A percentile compares a stretch with the other conserved stretches of the same genome.
phyloP scores from a whole-genome alignment of 1,140 invertebrate genomes.

The Anagrus nilaparvatae region DNA sequence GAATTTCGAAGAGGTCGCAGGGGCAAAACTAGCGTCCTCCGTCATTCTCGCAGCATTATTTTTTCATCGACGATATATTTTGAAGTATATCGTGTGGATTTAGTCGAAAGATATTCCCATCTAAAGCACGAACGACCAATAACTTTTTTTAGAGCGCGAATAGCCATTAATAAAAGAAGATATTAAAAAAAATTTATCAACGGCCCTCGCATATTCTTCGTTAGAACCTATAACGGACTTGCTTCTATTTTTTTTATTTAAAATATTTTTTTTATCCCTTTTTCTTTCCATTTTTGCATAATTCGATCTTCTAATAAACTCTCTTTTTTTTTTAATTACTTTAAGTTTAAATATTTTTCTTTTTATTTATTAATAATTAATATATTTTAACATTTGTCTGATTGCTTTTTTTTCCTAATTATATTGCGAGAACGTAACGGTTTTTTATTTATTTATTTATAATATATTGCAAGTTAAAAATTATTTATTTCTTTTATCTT shows the following conservation, averaged over 20 bases:
- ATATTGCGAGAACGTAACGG: conserved; percentile 45
- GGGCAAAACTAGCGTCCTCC: not conserved
- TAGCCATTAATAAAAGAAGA: conserved; percentile 15
- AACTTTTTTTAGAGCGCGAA: conserved; percentile 22
- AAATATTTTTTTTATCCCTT: conserved; percentile 23
- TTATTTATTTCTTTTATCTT: no score
- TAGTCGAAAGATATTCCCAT: conserved; percentile 30
- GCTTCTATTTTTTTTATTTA: conserved; percentile 22
- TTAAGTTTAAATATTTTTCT: conserved; percentile 3
- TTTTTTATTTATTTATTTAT: no score
- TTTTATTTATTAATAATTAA: conserved; percentile 10
- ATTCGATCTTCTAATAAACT: conserved; percentile 10
- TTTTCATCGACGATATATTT: conserved; percentile 8
- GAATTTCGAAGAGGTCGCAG: not conserved
- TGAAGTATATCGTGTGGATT: conserved; percentile 19
- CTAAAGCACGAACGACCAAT: conserved; percentile 33
- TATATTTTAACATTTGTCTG: no score
- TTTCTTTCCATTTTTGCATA: conserved; percentile 25
- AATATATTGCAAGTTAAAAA: conserved; percentile 44
- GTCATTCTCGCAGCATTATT: not conserved
- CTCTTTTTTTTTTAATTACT: not conserved
- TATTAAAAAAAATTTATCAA: conserved; percentile 5
- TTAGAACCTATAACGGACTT: conserved; percentile 30
- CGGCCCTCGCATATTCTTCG: conserved; percentile 5
- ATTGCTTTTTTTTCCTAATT: conserved; percentile 35